Evolutionary conservation across 2,113 vertebrate species (phyloP), one percentile per base, ranked within the genome.

Genomic region (Ameiurus melas): DNA sequence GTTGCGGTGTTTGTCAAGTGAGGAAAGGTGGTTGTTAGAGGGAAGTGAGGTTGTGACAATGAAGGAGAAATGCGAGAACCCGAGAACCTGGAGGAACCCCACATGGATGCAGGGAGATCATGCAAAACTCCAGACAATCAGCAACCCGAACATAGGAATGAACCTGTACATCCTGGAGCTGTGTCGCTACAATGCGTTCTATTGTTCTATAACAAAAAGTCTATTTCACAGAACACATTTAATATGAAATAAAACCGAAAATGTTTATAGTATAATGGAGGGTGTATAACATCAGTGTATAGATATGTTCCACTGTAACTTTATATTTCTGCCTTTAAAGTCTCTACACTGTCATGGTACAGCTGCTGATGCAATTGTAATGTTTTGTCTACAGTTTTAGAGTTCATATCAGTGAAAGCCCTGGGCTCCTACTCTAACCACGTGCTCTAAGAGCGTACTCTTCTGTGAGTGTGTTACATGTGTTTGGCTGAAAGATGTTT

Each of bases 401-500:
- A 39, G 70, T 47, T 77, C 73, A 77, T 47, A 27, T 77, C 1
- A 27, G 10, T 22, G 33, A 39, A 78, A 78, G 20, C 25, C 25
- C 47, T 53, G 12, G 5, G 30, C 2, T 47, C 43, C 5, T 6
- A 30, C n/a, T 55, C 51, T 30, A 47, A 20, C 77, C 19, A 10
- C 3, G 55, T 79, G 81, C 58, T 77, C 70, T 20, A 62, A 3
- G 14, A 68, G 39, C 0, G 1, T 36, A 30, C 58, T 57, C 5
- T 22, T 73, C 73, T 83, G 39, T 27, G 85, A 55, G n/a, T 57
- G 66, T 70, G 84, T 86, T 86, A 53, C 19, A 53, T 17, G 55
- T 47, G 43, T 87, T 58, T 68, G 39, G 71, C 53, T 79, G 70
- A 89, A 86, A 88, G 62, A 77, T 85, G 89, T 71, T 88, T 90